These are phyloP conservation scores for Grallaria varia DNA, from an alignment of 2,113 vertebrate genomes.

Conservation along the genomic window DNA sequence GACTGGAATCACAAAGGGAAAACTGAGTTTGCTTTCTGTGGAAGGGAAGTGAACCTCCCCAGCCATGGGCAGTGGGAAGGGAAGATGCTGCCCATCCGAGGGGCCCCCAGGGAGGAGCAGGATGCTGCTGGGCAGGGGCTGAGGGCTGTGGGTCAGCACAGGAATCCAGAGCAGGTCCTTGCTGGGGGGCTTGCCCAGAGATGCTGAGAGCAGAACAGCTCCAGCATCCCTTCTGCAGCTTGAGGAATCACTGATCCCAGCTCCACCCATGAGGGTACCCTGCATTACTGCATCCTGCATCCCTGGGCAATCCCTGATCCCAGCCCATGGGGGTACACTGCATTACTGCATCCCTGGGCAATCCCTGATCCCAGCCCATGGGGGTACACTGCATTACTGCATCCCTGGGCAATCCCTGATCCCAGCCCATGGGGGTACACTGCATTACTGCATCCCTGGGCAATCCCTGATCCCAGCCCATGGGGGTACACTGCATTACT, in stretches of 20 bases:
- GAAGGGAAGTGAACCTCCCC: accelerated
- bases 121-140: accelerated
- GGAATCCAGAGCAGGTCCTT: neutral
- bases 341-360: no score
- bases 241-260: neutral
- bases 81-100: neutral
- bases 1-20: no score
- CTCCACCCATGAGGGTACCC: no score
- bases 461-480: neutral
- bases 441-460: no score
- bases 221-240: neutral
- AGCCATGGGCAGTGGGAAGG: neutral
- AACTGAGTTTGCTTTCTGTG: neutral
- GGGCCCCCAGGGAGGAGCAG: accelerated
- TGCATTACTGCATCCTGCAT: no score
- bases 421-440: no score
- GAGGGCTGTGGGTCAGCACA: neutral
- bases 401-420: neutral
- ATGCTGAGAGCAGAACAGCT: neutral
- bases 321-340: no score
- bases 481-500: no score
- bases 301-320: neutral
- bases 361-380: neutral
- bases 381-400: no score
- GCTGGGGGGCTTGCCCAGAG: neutral